Base-by-base conservation (phyloP, 2,797 vertebrate genomes). In the Hafferia zeledoni region DNA sequence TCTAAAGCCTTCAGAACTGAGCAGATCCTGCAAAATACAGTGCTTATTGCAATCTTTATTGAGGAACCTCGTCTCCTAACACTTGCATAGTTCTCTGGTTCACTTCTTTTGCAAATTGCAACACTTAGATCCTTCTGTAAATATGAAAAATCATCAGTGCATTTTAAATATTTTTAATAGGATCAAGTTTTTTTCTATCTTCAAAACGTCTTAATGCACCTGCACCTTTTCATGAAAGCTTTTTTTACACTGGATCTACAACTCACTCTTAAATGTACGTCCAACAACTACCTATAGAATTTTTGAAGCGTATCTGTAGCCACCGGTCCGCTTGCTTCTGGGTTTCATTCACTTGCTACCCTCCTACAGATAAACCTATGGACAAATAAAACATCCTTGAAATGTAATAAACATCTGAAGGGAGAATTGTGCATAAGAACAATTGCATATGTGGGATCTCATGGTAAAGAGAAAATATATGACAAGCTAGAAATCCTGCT, bases 401-500 rank as follows among this genome's bases (percentile, higher is more conserved):
- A 87, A 47, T 72, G 39, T 0, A 0, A 9, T 57, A 28, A 53
- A 18, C 3, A 16, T 39, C 31, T 30, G 37, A 60, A 67, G 12
- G n/a, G 31, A 84, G 15, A 72, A 61, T 14, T 52, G 13, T 3
- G 3, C 8, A 0, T 43, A 60, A 53, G 14, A 91, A 46, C 41
- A 56, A 37, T n/a, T 65, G 39, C 6, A 10, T 6, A 2, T 46
- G 35, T 11, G 12, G 1, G 2, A 37, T 52, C 41, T 70, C 57
- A 31, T 11, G 11, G 41, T 18, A 76, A 65, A 78, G 22, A 84
- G 27, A 82, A 85, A 56, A 61, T 25, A 23, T 1, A 0, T n/a
- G 30, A 41, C 15, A 82, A 87, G 10, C 28, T 44, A 13, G 30
- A 90, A 71, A 49, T 71, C 30, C 49, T 61, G 6, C 11, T 72